phyloP scores from a whole-genome alignment of 2,797 vertebrate genomes.

The Silurus lanzhouensis region DNA sequence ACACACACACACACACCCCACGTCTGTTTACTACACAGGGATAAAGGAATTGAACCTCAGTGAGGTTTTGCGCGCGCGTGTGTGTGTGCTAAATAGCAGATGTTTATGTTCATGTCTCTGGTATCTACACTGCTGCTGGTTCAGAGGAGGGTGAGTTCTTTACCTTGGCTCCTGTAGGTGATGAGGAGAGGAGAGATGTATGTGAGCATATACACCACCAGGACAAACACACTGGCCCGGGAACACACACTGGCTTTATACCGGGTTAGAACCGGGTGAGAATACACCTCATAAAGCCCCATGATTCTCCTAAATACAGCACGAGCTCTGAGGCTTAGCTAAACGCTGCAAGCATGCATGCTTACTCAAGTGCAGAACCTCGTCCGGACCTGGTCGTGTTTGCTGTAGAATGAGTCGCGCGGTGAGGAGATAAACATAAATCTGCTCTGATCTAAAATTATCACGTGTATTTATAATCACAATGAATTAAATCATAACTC shows the following conservation, averaged over 20 bases:
- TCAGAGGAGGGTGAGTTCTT: slow-evolving; percentile 36
- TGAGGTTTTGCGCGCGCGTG: too few relatives aligned
- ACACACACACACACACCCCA: slow-evolving; percentile 16
- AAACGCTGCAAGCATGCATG: neutral
- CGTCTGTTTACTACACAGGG: neutral
- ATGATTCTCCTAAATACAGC: slow-evolving; percentile 57
- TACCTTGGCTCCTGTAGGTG: slow-evolving; percentile 93
- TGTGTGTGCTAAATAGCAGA: too few relatives aligned
- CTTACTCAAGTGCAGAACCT: neutral
- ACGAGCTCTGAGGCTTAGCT: neutral
- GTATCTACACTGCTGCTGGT: neutral
- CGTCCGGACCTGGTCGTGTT: neutral
- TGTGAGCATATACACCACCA: slow-evolving; percentile 79
- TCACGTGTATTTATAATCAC: neutral
- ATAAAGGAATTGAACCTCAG: neutral
- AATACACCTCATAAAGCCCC: slow-evolving; percentile 86
- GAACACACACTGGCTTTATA: slow-evolving; percentile 87
- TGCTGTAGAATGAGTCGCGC: too few relatives aligned
- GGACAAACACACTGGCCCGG: slow-evolving; percentile 80
- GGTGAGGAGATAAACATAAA: neutral
- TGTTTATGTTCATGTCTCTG: neutral
- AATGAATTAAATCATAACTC: neutral
- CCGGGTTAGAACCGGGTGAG: slow-evolving; percentile 79
- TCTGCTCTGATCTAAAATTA: neutral
- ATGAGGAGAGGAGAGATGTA: slow-evolving; percentile 89